Percentiles rank a stretch among this genome's conserved stretches.
These are phyloP conservation scores for Dryococelus australis DNA, from an alignment of 2,888 invertebrate species.

Conservation along the genomic window DNA sequence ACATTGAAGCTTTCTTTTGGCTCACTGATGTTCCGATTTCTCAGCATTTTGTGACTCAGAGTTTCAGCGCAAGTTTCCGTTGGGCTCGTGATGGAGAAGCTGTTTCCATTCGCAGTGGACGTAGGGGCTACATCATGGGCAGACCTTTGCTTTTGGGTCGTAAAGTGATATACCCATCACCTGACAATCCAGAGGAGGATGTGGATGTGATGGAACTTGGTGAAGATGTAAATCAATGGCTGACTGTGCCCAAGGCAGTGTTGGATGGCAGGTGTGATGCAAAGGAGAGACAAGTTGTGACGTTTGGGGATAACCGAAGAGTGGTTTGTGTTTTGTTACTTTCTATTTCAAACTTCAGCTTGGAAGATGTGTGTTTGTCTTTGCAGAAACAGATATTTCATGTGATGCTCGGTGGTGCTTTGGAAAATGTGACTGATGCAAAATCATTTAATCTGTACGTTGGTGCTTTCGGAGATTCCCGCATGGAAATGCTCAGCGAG, in stretches of 20 bases:
- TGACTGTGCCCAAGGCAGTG: slow-evolving; percentile 54
- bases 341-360: slow-evolving; percentile 52
- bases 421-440: slow-evolving; percentile 53
- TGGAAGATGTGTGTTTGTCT: slow-evolving; percentile 50
- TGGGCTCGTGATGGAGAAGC: slow-evolving; percentile 48
- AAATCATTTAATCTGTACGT: slow-evolving; percentile 54
- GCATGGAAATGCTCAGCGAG: slow-evolving; percentile 55
- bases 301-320: slow-evolving; percentile 55
- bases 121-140: slow-evolving; percentile 76
- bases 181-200: slow-evolving; percentile 45
- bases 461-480: slow-evolving; percentile 63
- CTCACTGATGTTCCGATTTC: slow-evolving; percentile 55
- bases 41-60: slow-evolving; percentile 35
- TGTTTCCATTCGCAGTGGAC: slow-evolving; percentile 68
- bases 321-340: slow-evolving; percentile 52
- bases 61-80: slow-evolving; percentile 37
- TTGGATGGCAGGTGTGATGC: slow-evolving; percentile 52
- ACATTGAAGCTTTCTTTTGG: slow-evolving; percentile 57
- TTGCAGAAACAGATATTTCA: slow-evolving; percentile 55
- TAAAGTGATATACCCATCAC: slow-evolving; percentile 51
- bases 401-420: slow-evolving; percentile 50
- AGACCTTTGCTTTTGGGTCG: slow-evolving; percentile 68
- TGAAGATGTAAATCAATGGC: slow-evolving; percentile 49
- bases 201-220: slow-evolving; percentile 48
- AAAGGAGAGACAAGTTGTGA: slow-evolving; percentile 49